Conservation (phyloP, 2,888 invertebrate genomes). For the Melanostoma scalare region DNA sequence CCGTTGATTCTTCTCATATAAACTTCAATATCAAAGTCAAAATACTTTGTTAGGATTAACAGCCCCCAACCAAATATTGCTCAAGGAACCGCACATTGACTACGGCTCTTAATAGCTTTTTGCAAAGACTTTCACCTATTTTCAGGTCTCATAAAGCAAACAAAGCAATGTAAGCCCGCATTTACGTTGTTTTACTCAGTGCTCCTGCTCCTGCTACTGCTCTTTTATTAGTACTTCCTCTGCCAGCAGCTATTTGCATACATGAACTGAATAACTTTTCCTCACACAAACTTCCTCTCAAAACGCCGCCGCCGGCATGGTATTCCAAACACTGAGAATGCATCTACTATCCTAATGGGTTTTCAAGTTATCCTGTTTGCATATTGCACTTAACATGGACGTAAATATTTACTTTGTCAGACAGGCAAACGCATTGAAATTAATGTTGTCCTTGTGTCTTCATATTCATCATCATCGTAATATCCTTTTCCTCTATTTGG, state of each 20-base stretch:
- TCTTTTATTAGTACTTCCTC: constrained; percentile 28
- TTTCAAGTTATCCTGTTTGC: constrained; percentile 64
- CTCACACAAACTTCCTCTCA: neutral
- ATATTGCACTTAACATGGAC: constrained; percentile 52
- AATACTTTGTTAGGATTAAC: neutral
- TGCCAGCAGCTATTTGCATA: constrained; percentile 15
- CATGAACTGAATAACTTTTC: constrained; percentile 14
- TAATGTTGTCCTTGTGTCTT: constrained; percentile 49
- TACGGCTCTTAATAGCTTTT: constrained; percentile 49
- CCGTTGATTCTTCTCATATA: constrained; percentile 7
- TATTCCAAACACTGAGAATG: constrained; percentile 13
- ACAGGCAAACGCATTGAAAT: constrained; percentile 51
- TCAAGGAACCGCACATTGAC: constrained; percentile 41
- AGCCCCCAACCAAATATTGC: neutral
- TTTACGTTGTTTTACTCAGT: constrained; percentile 34
- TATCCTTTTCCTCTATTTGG: constrained; percentile 7
- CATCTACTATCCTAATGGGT: constrained; percentile 55
- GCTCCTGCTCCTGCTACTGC: neutral
- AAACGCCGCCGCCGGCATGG: constrained; percentile 37
- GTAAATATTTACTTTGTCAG: constrained; percentile 55
- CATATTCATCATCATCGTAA: constrained; percentile 33
- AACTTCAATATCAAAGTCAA: constrained; percentile 8
- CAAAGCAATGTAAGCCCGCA: constrained; percentile 27
- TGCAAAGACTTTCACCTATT: constrained; percentile 23
- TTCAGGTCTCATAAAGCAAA: constrained; percentile 7